Evolutionary conservation across 2,113 vertebrate species (phyloP), one percentile per base, ranked within the genome.

Genomic region (Charadrius vociferus): DNA sequence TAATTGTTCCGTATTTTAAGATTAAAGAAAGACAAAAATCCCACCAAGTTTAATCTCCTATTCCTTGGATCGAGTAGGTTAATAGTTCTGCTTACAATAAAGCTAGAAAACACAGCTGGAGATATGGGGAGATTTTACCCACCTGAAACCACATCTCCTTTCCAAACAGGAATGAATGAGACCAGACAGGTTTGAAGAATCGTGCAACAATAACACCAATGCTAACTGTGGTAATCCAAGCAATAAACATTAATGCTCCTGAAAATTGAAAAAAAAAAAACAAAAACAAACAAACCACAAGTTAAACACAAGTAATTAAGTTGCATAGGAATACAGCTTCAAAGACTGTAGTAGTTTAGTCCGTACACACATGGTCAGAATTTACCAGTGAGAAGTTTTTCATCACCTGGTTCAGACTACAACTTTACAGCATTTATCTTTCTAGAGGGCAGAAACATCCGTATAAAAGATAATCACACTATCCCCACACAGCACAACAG

Each of bases 131-230:
- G 52, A 79, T 74, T 67, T 65, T 52, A 52, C 98, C 37, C 83
- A 99, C 99, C 99, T 99, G 99, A 98, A 99, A 99, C 99, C 99
- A 99, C 36, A 98, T 77, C 68, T 98, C 98, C 80, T 98, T 97
- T 63, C 99, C 99, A 88, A 98, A 97, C 24, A 99, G 80, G 73
- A 98, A 96, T 22, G 86, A 94, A 75, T 98, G 93, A 30, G 98
- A 97, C 98, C 99, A 99, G 30, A 98, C 96, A 45, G 98, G 92
- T 97, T 98, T 99, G 97, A 99, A 99, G 85, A 99, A 99, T 41
- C 99, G 98, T 75, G 99, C 98, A 36, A 99, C 73, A 68, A 99
- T 95, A 32, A 99, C 98, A 16, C 98, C 99, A 59, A 98, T 96
- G 81, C 98, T 99, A 65, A 98, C 99, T 8, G 98, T 97, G 5